phyloP scores from a whole-genome alignment of 2,797 vertebrate species.

The Hylomyscus alleni region DNA sequence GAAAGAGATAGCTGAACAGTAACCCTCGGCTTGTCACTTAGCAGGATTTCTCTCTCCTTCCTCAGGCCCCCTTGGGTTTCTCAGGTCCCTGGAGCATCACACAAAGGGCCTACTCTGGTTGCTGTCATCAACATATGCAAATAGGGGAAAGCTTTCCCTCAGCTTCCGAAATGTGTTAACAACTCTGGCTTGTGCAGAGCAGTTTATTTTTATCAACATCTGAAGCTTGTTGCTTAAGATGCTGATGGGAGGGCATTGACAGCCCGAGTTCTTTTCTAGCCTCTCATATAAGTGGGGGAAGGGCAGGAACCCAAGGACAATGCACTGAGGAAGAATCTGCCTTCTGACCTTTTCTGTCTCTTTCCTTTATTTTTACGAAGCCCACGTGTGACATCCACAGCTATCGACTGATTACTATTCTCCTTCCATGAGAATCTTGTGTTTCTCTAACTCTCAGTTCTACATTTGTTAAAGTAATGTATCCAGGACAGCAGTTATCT shows the following conservation, averaged over 20 bases:
- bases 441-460: not conserved
- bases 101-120: not conserved
- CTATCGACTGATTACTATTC: not conserved
- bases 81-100: not conserved
- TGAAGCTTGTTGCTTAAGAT: not conserved
- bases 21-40: not conserved
- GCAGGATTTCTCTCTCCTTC: not conserved
- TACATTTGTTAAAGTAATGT: not conserved
- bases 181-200: conserved; percentile 57
- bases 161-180: conserved; percentile 39
- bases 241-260: not conserved
- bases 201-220: conserved; percentile 54
- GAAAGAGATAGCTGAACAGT: not conserved
- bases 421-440: not conserved
- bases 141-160: conserved; percentile 15
- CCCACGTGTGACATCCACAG: not conserved
- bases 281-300: not conserved
- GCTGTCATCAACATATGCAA: conserved; percentile 8
- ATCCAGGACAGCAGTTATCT: too few species aligned
- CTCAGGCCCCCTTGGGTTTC: not conserved
- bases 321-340: not conserved
- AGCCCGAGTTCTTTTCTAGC: not conserved
- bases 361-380: not conserved
- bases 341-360: not conserved
- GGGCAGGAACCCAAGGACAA: not conserved